Evolutionary conservation across 2,113 vertebrate genomes (phyloP).

Genomic region (Porphyrio hochstetteri): DNA sequence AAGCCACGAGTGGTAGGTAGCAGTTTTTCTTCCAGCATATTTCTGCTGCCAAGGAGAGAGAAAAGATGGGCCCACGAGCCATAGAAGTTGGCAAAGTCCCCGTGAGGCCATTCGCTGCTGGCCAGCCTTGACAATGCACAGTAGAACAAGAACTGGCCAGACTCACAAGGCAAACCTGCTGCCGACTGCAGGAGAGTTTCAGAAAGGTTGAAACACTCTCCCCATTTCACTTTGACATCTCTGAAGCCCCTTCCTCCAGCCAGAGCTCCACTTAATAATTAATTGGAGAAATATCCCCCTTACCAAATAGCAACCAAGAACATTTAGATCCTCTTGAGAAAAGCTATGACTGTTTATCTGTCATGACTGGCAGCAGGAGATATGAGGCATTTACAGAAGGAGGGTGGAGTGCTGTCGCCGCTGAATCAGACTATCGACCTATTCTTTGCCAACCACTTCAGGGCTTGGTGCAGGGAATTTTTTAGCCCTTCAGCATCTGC

Average conservation of each 20-base stretch:
- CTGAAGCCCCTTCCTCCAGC: constrained; percentile 37
- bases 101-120: constrained; percentile 36
- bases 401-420: background rate
- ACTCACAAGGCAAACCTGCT: constrained; percentile 9
- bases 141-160: constrained; percentile 41
- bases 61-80: background rate
- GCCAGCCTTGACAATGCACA: background rate
- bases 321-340: constrained; percentile 39
- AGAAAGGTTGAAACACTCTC: constrained; percentile 13
- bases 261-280: constrained; percentile 44
- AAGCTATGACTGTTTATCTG: constrained; percentile 13
- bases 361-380: constrained; percentile 29
- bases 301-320: constrained; percentile 31
- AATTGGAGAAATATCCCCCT: constrained; percentile 34
- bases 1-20: background rate
- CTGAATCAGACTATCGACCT: constrained; percentile 18
- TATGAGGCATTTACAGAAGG: constrained; percentile 4
- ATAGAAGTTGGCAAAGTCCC: constrained; percentile 35
- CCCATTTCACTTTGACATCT: background rate
- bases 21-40: background rate
- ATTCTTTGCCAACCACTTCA: background rate
- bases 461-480: background rate
- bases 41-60: constrained; percentile 15
- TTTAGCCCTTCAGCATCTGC: background rate
- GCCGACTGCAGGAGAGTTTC: background rate